Percentiles rank a stretch among this genome's conserved stretches.
These are phyloP conservation scores for Pogoniulus pusillus DNA, from an alignment of 2,797 vertebrate genomes.

Conservation along the genomic window DNA sequence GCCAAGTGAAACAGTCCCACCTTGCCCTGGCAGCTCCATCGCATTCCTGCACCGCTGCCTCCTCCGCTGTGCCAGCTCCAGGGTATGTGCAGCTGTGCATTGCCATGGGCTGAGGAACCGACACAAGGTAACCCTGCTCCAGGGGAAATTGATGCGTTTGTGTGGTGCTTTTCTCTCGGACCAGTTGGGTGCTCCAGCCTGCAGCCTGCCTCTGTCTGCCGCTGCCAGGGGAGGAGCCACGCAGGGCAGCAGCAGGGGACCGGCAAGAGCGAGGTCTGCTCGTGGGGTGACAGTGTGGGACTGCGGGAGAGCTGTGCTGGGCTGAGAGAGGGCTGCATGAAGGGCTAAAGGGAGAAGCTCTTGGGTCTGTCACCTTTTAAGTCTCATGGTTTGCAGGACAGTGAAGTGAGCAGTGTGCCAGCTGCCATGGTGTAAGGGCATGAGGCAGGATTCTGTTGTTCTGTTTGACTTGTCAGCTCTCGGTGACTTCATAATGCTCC, in stretches of 20 bases:
- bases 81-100: not conserved
- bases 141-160: not conserved
- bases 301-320: not conserved
- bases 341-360: not conserved
- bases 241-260: not conserved
- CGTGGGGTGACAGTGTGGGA: not conserved
- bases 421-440: rapidly evolving
- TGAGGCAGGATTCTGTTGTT: not conserved
- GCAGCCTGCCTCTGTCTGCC: rapidly evolving
- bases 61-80: rapidly evolving
- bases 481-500: not conserved
- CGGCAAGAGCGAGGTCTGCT: not conserved
- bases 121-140: not conserved
- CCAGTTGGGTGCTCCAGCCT: not conserved
- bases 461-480: not conserved
- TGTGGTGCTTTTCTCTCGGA: not conserved
- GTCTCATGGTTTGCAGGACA: not conserved
- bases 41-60: not conserved
- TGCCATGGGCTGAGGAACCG: not conserved
- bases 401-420: not conserved
- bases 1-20: constrained; percentile 44
- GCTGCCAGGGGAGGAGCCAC: not conserved
- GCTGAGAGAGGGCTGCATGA: not conserved
- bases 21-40: constrained; percentile 1
- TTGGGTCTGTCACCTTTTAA: not conserved